Evolutionary conservation across 1,140 invertebrate species (phyloP), one percentile per base, ranked within the genome.

Genomic region (Pissodes strobi): DNA sequence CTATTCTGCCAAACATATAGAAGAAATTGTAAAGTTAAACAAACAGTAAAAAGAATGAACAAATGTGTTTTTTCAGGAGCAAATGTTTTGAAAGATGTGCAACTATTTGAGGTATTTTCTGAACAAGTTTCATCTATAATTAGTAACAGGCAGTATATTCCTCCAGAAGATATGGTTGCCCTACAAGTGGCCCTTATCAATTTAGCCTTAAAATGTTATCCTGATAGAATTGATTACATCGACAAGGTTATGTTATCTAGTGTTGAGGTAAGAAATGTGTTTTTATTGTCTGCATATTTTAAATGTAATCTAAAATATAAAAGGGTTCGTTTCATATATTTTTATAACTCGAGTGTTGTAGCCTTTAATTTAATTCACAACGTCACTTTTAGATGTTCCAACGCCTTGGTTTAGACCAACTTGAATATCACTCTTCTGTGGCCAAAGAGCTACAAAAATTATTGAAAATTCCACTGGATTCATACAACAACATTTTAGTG

Each of bases 51-150:
- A 45, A 52, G 4, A 0, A 52, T 52, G n/a, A 30, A 49, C 6
- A 49, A 4, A 27, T 8, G 3, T 43, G 10, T 43, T 22, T 38
- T 65, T 69, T 48, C 37, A 71, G 68, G 71, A 6, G 55, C 39
- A 6, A 71, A 58, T 52, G 67, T 72, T 22, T 62, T 74, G 18
- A 55, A 71, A 65, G 91, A 97, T 72, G 92, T 97, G 10, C 90
- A 96, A 74, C 81, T 99, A 0, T 99, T 99, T 83, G 95, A 99
- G 75, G 95, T 99, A 27, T 99, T 99, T 77, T 97, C 94, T n/a
- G 90, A 96, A 72, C 95, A 99, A 83, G 92, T 99, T 25, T 91
- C 95, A 2, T 89, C 92, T 64, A 96, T 98, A 69, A 95, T 97
- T 30, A 79, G 93, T 87, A 94, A 89, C 65, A 87, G 96, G 43